Evolutionary conservation across 2,113 vertebrate genomes (phyloP).

Genomic region (Cottus gobio): DNA sequence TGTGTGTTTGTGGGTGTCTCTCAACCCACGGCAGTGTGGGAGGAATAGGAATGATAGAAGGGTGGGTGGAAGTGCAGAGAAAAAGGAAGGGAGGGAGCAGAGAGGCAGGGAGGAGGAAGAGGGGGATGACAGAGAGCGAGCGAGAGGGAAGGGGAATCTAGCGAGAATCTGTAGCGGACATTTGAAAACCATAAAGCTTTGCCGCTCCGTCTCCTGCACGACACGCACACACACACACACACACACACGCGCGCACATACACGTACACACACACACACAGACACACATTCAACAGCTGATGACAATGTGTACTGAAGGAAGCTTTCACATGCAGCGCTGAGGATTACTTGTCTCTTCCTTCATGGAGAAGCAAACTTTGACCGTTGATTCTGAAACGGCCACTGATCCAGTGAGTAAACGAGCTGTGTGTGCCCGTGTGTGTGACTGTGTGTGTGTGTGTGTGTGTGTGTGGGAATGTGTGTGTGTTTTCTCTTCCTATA

Average conservation of each 20-base stretch:
- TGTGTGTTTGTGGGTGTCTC: slow-evolving; percentile 41
- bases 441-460: background rate
- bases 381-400: slow-evolving; percentile 78
- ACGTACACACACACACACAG: slow-evolving; percentile 17
- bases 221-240: slow-evolving; percentile 8
- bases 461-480: slow-evolving; percentile 15
- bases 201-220: slow-evolving; percentile 29
- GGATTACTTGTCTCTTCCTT: slow-evolving; percentile 77
- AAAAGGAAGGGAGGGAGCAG: slow-evolving; percentile 49
- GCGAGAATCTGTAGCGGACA: slow-evolving; percentile 64
- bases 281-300: slow-evolving; percentile 59
- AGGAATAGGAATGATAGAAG: slow-evolving; percentile 81
- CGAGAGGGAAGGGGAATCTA: slow-evolving; percentile 52
- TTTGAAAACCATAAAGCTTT: slow-evolving; percentile 65
- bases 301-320: slow-evolving; percentile 66
- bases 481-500: background rate
- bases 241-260: slow-evolving; percentile 26
- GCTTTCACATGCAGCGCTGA: slow-evolving; percentile 65
- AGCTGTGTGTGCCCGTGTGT: slow-evolving; percentile 3
- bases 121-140: slow-evolving; percentile 34
- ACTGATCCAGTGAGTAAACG: slow-evolving; percentile 72
- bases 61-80: slow-evolving; percentile 64
- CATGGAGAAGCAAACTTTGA: slow-evolving; percentile 92
- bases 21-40: slow-evolving; percentile 80
- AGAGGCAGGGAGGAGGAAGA: slow-evolving; percentile 55